A percentile compares a stretch with the other conserved stretches of the same genome.
Evolutionary conservation across 2,797 vertebrate genomes (phyloP).

Genomic region (Falco biarmicus): DNA sequence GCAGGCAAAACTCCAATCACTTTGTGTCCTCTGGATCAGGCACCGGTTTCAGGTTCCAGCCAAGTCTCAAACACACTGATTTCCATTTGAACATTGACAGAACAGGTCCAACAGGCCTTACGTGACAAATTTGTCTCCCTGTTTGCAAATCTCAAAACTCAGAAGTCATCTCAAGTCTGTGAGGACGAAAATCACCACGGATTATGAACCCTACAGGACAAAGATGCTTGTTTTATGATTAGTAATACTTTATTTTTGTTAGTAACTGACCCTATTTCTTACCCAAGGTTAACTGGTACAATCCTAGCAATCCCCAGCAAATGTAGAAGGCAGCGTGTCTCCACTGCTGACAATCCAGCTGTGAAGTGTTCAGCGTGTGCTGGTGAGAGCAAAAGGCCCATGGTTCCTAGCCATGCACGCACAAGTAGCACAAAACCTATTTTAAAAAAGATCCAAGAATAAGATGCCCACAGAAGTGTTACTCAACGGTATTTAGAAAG

Average conservation of each 20-base stretch:
- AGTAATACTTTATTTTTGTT: neutral
- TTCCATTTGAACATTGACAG: neutral
- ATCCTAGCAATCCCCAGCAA: neutral
- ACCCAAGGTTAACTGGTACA: neutral
- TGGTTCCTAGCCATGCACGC: rapidly evolving
- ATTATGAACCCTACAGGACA: neutral
- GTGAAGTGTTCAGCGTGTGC: neutral
- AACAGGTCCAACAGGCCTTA: neutral
- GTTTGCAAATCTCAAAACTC: neutral
- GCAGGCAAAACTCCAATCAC: neutral
- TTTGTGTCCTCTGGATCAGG: neutral
- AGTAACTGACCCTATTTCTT: neutral
- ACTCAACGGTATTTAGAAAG: neutral
- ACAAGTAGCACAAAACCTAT: neutral
- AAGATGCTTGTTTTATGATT: neutral
- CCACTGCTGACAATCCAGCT: neutral
- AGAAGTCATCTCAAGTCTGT: neutral
- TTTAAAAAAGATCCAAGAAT: neutral
- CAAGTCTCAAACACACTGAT: neutral
- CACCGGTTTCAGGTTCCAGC: neutral
- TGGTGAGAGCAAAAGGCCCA: neutral
- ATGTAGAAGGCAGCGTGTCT: neutral
- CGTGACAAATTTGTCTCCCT: neutral
- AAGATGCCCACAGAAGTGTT: neutral
- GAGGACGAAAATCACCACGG: neutral